Base-by-base conservation (phyloP, 2,888 invertebrate species). In the Deilephila porcellus region DNA sequence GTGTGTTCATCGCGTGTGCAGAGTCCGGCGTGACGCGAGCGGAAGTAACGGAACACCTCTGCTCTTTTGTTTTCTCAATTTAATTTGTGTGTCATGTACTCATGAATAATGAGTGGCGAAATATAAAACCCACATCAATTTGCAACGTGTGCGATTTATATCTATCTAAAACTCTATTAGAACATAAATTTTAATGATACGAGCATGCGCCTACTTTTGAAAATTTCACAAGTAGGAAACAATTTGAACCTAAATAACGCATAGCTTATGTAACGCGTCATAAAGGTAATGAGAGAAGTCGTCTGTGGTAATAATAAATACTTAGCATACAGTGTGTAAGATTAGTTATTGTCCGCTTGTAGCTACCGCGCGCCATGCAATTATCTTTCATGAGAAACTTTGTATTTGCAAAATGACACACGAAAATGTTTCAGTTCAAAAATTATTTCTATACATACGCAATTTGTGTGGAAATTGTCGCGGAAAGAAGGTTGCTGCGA, bases 31-130 rank as follows among this genome's bases (percentile, higher is more conserved):
- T 88, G 86, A 88, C 87, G 88, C 83, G 80, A 81, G 77, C 89
- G 89, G 89, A 89, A 85, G 81, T 89, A 89, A 89, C 89, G 89
- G 89, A 79, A 83, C 79, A 72, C 75, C 79, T 78, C 79, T 83
- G 77, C 82, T 85, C 85, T 84, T 87, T 87, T 87, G 87, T 87
- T 86, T 83, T 85, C 77, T 74, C 76, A 76, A 81, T 83, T 83
- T 85, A 85, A 86, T 86, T 87, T 86, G 77, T 87, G 81, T 86
- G 86, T 84, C 87, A 86, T 85, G 79, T 78, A 78, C 76, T 80
- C 78, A 80, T 82, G 85, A 84, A 86, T 86, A 80, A 86, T 82
- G 80, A 83, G 80, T 76, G 53, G 76, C 78, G 77, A 73, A 67
- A 73, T 67, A 73, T 62, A 67, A 67, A 20, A 73, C 67, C 45